A percentile compares a stretch with the other conserved stretches of the same genome.
phyloP scores from a whole-genome alignment of 2,113 vertebrate genomes.

The Chloebia gouldiae region DNA sequence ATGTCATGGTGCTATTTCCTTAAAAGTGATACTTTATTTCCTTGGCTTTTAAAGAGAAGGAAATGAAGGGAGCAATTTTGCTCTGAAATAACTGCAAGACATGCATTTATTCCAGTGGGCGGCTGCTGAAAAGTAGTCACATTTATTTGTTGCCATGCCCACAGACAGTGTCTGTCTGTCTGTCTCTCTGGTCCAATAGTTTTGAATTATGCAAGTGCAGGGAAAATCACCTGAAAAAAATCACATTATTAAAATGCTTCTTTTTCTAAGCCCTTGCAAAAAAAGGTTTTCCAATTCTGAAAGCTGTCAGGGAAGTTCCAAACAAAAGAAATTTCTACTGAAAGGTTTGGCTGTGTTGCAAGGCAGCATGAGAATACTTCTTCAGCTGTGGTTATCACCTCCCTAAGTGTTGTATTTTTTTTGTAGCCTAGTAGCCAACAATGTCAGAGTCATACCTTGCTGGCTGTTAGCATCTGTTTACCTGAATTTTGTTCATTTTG shows the following conservation, averaged over 20 bases:
- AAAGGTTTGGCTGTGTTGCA: not conserved
- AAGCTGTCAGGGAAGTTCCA: not conserved
- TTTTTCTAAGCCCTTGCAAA: not conserved
- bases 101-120: slow-evolving; percentile 4
- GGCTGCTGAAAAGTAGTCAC: slow-evolving; percentile 21
- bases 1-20: not conserved
- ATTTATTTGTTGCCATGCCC: slow-evolving; percentile 57
- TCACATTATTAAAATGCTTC: not conserved
- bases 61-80: slow-evolving; percentile 15
- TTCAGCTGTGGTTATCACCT: not conserved
- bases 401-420: not conserved
- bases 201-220: not conserved
- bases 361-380: not conserved
- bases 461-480: not conserved
- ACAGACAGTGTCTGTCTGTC: slow-evolving; percentile 42
- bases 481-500: not conserved
- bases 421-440: not conserved
- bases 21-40: slow-evolving; percentile 5
- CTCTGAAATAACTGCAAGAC: slow-evolving; percentile 19
- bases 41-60: slow-evolving; percentile 12
- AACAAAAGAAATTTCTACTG: not conserved
- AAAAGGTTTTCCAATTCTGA: not conserved
- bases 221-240: not conserved
- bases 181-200: not conserved
- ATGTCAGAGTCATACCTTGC: not conserved